Evolutionary conservation across 2,113 vertebrate genomes (phyloP), one percentile per base, ranked within the genome.

Genomic region (Calyptommatus sinebrachiatus): DNA sequence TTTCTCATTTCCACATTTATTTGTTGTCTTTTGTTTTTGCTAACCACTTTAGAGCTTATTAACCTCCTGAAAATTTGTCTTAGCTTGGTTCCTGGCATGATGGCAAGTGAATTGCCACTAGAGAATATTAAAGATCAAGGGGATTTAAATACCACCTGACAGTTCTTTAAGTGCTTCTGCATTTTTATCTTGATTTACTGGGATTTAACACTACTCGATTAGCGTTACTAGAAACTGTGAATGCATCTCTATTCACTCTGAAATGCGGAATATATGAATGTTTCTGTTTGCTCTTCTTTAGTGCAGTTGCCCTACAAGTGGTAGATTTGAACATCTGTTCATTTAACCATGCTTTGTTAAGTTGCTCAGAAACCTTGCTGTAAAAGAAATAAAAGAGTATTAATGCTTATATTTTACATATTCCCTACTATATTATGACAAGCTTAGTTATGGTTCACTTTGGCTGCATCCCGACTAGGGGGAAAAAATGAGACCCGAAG

Each of bases 351-450:
- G 83, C 76, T n/a, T 76, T 82, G 75, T 50, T 60, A 60, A 11
- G 50, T 65, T 7, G 14, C 73, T 75, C 75, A 83, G 62, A 1
- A 83, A 68, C 67, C 65, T 77, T n/a, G 73, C 68, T 24, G 61
- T 75, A 77, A 24, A 70, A 68, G 60, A 60, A 70, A 81, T n/a
- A 83, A 31, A 20, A 46, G 73, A 60, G 0, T 77, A 77, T 69
- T 78, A 92, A 88, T 72, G 81, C 46, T 72, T 65, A 48, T 73
- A 68, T 62, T 67, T 74, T 84, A 84, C 69, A 72, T 76, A 67
- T n/a, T 10, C 0, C 60, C 3, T 57, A 48, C 7, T 69, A 69
- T 69, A 68, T 35, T 48, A 57, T 26, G n/a, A 24, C 6, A 9
- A 18, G 24, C 65, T 14, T 18, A 41, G 28, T 57, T 67, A 69